A percentile compares a stretch with the other conserved stretches of the same genome.
These are phyloP conservation scores for Pterostichus madidus DNA, from an alignment of 2,888 invertebrate species.

Conservation along the genomic window DNA sequence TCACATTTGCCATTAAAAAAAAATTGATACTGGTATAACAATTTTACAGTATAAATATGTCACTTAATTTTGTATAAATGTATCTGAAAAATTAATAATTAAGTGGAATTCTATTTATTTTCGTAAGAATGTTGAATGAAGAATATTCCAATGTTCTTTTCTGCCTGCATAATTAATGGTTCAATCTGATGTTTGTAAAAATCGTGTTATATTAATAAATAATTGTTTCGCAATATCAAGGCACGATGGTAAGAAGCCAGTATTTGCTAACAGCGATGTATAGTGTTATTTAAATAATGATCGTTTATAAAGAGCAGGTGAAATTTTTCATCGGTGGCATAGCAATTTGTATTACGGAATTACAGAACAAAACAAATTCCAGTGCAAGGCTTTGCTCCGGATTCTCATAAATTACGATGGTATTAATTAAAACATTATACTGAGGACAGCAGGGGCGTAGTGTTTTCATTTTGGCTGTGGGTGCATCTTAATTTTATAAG, in stretches of 20 bases:
- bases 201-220: constrained; percentile 33
- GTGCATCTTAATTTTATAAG: too few relatives aligned
- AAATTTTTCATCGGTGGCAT: constrained; percentile 55
- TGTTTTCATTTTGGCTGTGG: too few relatives aligned
- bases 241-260: constrained; percentile 22
- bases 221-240: constrained; percentile 42
- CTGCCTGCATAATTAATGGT: constrained; percentile 10
- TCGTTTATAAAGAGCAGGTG: constrained; percentile 52
- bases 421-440: constrained; percentile 61
- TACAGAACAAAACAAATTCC: constrained; percentile 53
- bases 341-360: constrained; percentile 59
- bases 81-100: too few relatives aligned
- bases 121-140: background rate
- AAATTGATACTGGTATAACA: too few relatives aligned
- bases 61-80: too few relatives aligned
- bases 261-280: constrained; percentile 48
- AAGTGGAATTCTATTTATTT: too few relatives aligned
- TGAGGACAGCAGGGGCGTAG: background rate
- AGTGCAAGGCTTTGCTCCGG: constrained; percentile 21
- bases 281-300: constrained; percentile 57
- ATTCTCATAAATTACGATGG: constrained; percentile 59
- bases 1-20: too few relatives aligned
- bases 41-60: too few relatives aligned
- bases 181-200: constrained; percentile 32
- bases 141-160: constrained; percentile 7